These are phyloP conservation scores for Periophthalmus modestus DNA, from an alignment of 2,113 vertebrate species.

Conservation along the genomic window DNA sequence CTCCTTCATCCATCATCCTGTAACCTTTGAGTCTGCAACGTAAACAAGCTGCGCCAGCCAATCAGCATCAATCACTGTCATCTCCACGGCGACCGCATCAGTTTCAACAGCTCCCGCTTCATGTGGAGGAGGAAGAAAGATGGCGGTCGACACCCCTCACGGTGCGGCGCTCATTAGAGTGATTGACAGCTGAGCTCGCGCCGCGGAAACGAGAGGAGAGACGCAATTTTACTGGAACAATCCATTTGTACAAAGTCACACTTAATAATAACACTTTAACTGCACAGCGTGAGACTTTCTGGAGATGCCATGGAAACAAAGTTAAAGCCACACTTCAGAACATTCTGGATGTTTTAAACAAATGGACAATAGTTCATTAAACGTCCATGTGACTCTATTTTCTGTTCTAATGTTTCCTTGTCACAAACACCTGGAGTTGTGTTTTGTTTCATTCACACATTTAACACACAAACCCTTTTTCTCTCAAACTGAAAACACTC, in stretches of 20 bases:
- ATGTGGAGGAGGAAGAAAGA: neutral
- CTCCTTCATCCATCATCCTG: neutral
- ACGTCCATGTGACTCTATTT: too few relatives aligned
- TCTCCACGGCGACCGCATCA: neutral
- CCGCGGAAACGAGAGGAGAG: neutral
- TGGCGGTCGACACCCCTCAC: neutral
- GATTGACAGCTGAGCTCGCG: neutral
- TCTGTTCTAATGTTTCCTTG: too few relatives aligned
- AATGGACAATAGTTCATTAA: too few relatives aligned
- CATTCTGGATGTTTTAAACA: too few relatives aligned
- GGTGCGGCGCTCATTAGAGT: neutral
- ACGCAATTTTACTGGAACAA: neutral
- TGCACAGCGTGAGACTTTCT: neutral
- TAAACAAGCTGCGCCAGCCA: neutral
- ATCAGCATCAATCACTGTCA: conserved; percentile 6
- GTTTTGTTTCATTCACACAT: too few relatives aligned
- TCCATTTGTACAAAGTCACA: neutral
- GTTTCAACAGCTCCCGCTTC: neutral
- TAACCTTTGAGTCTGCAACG: neutral
- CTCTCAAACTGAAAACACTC: too few relatives aligned
- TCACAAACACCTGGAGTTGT: too few relatives aligned
- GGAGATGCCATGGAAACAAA: too few relatives aligned
- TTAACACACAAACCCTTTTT: too few relatives aligned
- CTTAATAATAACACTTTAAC: neutral
- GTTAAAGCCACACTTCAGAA: too few relatives aligned